Evolutionary conservation across 1,140 invertebrate genomes (phyloP).

Genomic region (Drosophila parabipectinata): DNA sequence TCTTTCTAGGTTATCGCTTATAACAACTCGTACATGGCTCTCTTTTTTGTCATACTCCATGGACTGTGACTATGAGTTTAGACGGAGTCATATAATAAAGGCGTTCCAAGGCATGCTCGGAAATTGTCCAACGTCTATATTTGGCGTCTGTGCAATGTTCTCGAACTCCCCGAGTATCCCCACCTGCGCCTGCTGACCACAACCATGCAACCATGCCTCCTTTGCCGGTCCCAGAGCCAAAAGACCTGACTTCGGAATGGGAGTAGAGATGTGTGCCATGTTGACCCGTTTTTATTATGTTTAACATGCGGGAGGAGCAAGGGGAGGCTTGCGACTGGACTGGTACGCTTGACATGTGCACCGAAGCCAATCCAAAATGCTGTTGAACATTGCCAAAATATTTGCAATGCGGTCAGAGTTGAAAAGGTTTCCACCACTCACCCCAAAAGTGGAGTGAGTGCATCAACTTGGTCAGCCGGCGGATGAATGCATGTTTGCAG

Average conservation of each 20-base stretch:
- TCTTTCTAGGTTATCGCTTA: slow-evolving; percentile 77
- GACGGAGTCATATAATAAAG: slow-evolving; percentile 74
- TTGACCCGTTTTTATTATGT: slow-evolving; percentile 58
- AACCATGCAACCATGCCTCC: slow-evolving; percentile 5
- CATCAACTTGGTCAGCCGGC: slow-evolving; percentile 18
- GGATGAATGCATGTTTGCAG: slow-evolving; percentile 22
- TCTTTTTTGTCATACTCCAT: slow-evolving; percentile 49
- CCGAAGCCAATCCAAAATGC: slow-evolving; percentile 65
- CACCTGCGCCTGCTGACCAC: slow-evolving; percentile 17
- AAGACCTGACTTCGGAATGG: slow-evolving; percentile 40
- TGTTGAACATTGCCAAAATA: slow-evolving; percentile 61
- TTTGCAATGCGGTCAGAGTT: slow-evolving; percentile 69
- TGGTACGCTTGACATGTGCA: slow-evolving; percentile 70
- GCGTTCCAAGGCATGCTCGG: slow-evolving; percentile 64
- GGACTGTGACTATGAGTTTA: slow-evolving; percentile 41
- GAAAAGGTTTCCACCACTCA: slow-evolving; percentile 33
- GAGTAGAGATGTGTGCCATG: slow-evolving; percentile 56
- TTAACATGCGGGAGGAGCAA: slow-evolving; percentile 37
- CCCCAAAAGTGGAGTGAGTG: slow-evolving; percentile 25
- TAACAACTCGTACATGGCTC: slow-evolving; percentile 60
- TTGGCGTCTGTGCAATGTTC: slow-evolving; percentile 53
- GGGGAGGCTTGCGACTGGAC: not conserved
- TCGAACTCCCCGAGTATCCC: slow-evolving; percentile 3
- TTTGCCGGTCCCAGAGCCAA: not conserved
- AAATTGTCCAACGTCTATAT: slow-evolving; percentile 78